These are phyloP conservation scores for Rugalucina vietnamica DNA, from an alignment of 2,888 invertebrate species.

Conservation along the genomic window DNA sequence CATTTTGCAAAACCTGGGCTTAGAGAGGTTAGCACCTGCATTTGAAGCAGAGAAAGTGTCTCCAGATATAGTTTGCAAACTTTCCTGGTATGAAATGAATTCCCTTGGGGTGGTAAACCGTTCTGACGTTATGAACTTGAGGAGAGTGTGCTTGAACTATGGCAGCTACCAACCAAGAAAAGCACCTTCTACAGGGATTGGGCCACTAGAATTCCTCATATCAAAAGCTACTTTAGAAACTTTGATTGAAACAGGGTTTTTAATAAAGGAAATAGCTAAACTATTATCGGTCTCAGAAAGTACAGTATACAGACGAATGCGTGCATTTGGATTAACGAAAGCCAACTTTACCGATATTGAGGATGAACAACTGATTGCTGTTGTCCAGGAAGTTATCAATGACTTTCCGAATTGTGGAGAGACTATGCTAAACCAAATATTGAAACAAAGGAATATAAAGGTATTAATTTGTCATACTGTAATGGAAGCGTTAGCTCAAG, in stretches of 20 bases:
- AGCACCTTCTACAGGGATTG: too few species aligned
- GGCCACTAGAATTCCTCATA: conserved; percentile 19
- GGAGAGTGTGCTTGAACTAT: too few species aligned
- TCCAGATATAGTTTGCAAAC: too few species aligned
- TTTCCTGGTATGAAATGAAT: too few species aligned
- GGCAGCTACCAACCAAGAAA: too few species aligned
- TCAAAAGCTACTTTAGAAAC: conserved; percentile 21
- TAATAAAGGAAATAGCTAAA: conserved; percentile 29
- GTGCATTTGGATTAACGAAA: neutral
- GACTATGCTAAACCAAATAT: conserved; percentile 4
- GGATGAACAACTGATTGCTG: conserved; percentile 13
- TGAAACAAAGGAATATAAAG: neutral
- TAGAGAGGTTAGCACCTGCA: too few species aligned
- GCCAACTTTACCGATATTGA: conserved; percentile 16
- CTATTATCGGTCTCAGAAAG: conserved; percentile 28
- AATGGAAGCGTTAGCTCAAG: too few species aligned
- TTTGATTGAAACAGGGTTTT: conserved; percentile 27
- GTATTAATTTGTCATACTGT: too few species aligned
- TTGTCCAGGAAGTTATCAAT: neutral
- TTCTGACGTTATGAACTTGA: too few species aligned
- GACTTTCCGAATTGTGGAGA: conserved; percentile 22
- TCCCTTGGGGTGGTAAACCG: too few species aligned
- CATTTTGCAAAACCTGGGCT: too few species aligned
- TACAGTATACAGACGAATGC: conserved; percentile 30
- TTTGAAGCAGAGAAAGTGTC: too few species aligned